A percentile compares a stretch with the other conserved stretches of the same genome.
These are phyloP conservation scores for Paradoxurus hermaphroditus DNA, from an alignment of 2,113 vertebrate species.

Conservation along the genomic window DNA sequence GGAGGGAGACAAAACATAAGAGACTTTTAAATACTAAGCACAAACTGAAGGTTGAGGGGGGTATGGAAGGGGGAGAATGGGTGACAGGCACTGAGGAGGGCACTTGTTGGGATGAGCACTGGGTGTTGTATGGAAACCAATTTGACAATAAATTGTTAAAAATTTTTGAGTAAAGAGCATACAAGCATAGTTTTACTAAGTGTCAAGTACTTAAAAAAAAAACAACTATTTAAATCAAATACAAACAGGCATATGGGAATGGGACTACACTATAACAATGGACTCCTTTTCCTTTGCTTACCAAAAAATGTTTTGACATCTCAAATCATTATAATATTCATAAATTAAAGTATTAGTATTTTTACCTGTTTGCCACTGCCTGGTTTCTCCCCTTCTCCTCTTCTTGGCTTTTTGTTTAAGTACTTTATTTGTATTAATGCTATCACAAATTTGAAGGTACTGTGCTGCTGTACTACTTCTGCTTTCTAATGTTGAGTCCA, in stretches of 20 bases:
- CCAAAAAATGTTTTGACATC: slow-evolving; percentile 47
- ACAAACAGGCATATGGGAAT: background rate
- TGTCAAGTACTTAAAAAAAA: background rate
- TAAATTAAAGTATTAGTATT: background rate
- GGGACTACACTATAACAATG: background rate
- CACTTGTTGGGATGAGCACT: too few relatives aligned
- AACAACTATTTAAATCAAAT: background rate
- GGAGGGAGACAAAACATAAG: too few relatives aligned
- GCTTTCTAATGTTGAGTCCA: slow-evolving; percentile 91
- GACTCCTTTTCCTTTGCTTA: background rate
- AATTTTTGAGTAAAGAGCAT: slow-evolving; percentile 12
- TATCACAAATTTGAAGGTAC: slow-evolving; percentile 96
- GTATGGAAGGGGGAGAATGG: too few relatives aligned
- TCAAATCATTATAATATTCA: slow-evolving; percentile 46
- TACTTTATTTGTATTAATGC: slow-evolving; percentile 89
- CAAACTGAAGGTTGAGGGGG: too few relatives aligned
- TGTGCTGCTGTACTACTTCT: slow-evolving; percentile 92
- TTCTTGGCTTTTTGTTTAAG: slow-evolving; percentile 96
- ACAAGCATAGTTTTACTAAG: slow-evolving; percentile 22
- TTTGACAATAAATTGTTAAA: too few relatives aligned
- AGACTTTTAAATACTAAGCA: too few relatives aligned
- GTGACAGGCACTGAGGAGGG: too few relatives aligned
- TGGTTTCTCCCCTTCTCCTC: slow-evolving; percentile 94
- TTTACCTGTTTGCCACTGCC: slow-evolving; percentile 98
- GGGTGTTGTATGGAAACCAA: too few relatives aligned